phyloP scores from a whole-genome alignment of 2,888 invertebrate species.

The Heliconius ethilla region DNA sequence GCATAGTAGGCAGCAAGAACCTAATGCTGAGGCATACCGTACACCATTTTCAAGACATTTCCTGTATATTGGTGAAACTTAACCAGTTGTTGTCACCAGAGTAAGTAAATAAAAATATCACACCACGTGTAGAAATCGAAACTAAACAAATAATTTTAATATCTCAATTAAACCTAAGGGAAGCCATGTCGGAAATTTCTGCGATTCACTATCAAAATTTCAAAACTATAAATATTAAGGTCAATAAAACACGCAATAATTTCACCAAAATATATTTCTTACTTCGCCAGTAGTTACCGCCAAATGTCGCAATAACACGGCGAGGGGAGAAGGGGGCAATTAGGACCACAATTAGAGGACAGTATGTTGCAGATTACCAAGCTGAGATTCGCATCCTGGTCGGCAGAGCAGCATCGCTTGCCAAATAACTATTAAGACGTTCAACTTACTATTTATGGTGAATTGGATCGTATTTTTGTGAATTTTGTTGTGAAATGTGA shows the following conservation, averaged over 20 bases:
- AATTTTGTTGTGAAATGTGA: slow-evolving; percentile 9
- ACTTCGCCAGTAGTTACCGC: slow-evolving; percentile 44
- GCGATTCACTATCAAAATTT: not conserved
- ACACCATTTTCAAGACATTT: too few relatives aligned
- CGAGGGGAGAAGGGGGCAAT: slow-evolving; percentile 67
- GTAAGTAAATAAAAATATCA: too few relatives aligned
- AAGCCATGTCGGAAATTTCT: not conserved
- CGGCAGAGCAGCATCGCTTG: slow-evolving; percentile 72
- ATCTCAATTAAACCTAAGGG: not conserved
- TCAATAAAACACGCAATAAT: slow-evolving; percentile 33
- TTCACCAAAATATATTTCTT: slow-evolving; percentile 42
- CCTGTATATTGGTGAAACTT: too few relatives aligned
- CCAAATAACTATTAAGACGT: slow-evolving; percentile 78
- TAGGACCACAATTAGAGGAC: slow-evolving; percentile 81
- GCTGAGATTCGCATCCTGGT: slow-evolving; percentile 70
- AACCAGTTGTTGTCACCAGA: too few relatives aligned
- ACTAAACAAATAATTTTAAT: too few relatives aligned
- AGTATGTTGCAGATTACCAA: slow-evolving; percentile 79
- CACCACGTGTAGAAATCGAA: too few relatives aligned
- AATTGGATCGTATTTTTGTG: slow-evolving; percentile 20
- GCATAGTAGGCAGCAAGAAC: too few relatives aligned
- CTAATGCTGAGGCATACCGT: too few relatives aligned
- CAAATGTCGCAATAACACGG: slow-evolving; percentile 49
- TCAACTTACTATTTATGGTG: slow-evolving; percentile 50
- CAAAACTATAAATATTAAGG: slow-evolving; percentile 5